phyloP scores from a whole-genome alignment of 1,140 invertebrate genomes.

The Maconellicoccus hirsutus region DNA sequence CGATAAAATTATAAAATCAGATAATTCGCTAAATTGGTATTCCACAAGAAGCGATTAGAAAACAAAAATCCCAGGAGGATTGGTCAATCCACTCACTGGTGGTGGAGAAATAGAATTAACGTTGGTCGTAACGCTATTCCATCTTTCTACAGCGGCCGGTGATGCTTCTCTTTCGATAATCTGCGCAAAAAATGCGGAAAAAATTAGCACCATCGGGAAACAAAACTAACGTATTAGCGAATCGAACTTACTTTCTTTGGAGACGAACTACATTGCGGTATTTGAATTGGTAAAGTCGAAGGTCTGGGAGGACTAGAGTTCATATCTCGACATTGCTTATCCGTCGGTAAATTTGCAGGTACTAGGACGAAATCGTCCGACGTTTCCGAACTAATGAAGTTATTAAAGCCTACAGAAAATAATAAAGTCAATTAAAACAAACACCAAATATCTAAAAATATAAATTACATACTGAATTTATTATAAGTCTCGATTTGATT shows the following conservation, averaged over 20 bases:
- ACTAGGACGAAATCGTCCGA: constrained; percentile 78
- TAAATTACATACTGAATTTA: no score
- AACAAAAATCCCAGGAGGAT: no score
- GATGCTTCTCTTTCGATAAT: not conserved
- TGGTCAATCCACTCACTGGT: not conserved
- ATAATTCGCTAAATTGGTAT: no score
- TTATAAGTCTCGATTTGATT: no score
- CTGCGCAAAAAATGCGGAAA: no score
- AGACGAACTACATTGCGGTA: not conserved
- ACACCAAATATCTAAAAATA: no score
- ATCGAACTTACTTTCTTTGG: not conserved
- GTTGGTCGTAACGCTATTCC: constrained; percentile 44
- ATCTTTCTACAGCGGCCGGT: constrained; percentile 35
- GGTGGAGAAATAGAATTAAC: constrained; percentile 83
- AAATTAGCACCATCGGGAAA: no score
- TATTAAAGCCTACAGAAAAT: no score
- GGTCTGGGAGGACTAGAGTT: constrained; percentile 50
- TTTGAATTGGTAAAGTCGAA: constrained; percentile 49
- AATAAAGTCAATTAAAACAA: no score
- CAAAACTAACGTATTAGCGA: no score
- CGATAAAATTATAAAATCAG: no score
- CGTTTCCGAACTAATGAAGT: not conserved
- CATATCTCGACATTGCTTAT: constrained; percentile 25
- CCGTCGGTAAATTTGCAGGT: constrained; percentile 52
- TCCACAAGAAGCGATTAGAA: no score